Base-by-base conservation (phyloP, 1,140 invertebrate genomes). In the Scaptomyza hsui region DNA sequence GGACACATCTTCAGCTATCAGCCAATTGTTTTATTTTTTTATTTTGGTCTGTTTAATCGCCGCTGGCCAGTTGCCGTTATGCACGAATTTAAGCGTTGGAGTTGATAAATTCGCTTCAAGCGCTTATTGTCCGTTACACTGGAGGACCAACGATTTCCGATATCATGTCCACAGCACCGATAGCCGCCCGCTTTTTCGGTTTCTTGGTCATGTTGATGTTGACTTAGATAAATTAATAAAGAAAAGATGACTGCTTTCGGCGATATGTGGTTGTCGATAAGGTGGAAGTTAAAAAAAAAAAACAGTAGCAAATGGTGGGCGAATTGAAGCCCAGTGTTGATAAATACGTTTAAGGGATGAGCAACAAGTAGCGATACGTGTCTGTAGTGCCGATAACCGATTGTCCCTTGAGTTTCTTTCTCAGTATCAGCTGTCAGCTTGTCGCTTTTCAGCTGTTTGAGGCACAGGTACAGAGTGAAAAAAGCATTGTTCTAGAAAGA, bases 11-110 rank as follows among this genome's bases (percentile, higher is more conserved):
- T n/a, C 4, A 57, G 9, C 15, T 51, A 71, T 71, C 68, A 51
- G 19, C 18, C 35, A 51, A 48, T 1, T 19, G 7, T n/a, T n/a
- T n/a, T n/a, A 5, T 45, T 47, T 55, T 16, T 26, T 37, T 41
- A 9, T 24, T 1, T 21, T 32, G 9, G 45, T 3, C n/a, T 35
- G 29, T 16, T 16, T n/a, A 12, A 13, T 57, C 26, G 35, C 37
- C 49, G 3, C 6, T 5, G 16, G 32, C 12, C 1, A 24, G 29
- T 57, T 67, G n/a, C 6, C 32, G 39, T 60, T 78, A 26, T 10
- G 78, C 78, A 81, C 78, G 78, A 53, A 68, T 63, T 81, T 47
- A 12, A 65, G 55, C 19, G 41, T 7, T 1, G 63, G 57, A 63
- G 48, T 42, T 72, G 62, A 60, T 73, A 72, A 70, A 56, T 21